Evolutionary conservation across 2,888 invertebrate genomes (phyloP).

Genomic region (Agrochola lychnidis): DNA sequence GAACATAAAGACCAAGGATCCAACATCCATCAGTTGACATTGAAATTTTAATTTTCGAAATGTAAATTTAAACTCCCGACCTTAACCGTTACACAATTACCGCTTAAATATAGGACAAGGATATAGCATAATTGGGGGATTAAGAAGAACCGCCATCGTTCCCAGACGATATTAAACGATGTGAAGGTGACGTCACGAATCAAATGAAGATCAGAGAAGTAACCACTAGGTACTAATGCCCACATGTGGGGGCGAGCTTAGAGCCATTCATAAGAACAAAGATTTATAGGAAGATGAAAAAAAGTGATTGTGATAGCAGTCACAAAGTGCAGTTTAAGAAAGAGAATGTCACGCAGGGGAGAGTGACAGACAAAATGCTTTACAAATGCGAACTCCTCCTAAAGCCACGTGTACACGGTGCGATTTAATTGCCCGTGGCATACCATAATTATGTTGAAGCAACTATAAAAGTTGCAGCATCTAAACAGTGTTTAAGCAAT

Average conservation of each 20-base stretch:
- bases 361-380: not conserved
- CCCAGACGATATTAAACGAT: constrained; percentile 6
- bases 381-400: not conserved
- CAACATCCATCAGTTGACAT: not conserved
- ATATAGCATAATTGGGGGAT: constrained; percentile 5
- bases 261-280: not conserved
- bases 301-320: not conserved
- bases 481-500: not conserved
- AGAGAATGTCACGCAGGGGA: no score
- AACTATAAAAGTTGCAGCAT: not conserved
- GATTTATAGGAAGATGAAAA: not conserved
- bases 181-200: constrained; percentile 1
- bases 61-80: not conserved
- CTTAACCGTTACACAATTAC: not conserved
- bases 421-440: not conserved
- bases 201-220: not conserved
- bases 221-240: not conserved
- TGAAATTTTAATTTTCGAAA: not conserved
- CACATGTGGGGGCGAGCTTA: not conserved
- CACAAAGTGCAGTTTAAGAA: not conserved
- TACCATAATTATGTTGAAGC: not conserved
- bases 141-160: not conserved
- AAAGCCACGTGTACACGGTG: not conserved
- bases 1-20: not conserved
- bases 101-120: constrained; percentile 7